A percentile compares a stretch with the other conserved stretches of the same genome.
Conservation (phyloP, 2,888 invertebrate species). For the Dryococelus australis region DNA sequence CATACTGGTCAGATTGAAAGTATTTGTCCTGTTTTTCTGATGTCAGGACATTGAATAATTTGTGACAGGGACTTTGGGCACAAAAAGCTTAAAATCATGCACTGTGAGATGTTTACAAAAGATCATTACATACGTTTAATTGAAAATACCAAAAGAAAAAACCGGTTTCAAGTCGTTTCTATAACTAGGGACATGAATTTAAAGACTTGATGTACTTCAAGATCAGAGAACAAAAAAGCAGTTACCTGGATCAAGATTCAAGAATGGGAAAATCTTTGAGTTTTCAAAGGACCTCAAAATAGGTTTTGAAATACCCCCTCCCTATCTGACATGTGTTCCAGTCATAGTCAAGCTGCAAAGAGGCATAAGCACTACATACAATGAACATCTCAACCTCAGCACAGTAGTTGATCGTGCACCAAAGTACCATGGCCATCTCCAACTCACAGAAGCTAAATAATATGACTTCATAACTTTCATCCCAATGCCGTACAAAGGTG, state of each 20-base stretch:
- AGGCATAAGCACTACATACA: not conserved
- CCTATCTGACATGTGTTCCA: not conserved
- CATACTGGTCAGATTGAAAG: not conserved
- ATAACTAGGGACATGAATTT: constrained; percentile 6
- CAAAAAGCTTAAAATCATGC: constrained; percentile 21
- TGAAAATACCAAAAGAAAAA: not conserved
- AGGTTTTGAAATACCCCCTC: constrained; percentile 16
- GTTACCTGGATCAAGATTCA: not conserved
- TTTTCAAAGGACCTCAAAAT: constrained; percentile 8
- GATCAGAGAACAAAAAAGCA: not conserved
- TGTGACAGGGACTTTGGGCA: not conserved
- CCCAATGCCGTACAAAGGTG: constrained; percentile 21
- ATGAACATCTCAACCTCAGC: not conserved
- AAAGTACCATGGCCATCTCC: not conserved
- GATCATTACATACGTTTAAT: not conserved
- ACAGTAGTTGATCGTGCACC: not conserved
- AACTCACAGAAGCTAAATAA: constrained; percentile 21
- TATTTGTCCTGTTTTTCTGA: not conserved
- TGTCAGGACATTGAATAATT: not conserved
- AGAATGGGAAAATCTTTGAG: not conserved
- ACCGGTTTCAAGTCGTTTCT: not conserved
- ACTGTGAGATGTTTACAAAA: constrained; percentile 12
- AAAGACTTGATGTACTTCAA: not conserved
- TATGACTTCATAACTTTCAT: not conserved
- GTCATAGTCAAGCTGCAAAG: not conserved